These are phyloP conservation scores for Cephus spinipes DNA, from an alignment of 2,888 invertebrate species.

Conservation along the genomic window DNA sequence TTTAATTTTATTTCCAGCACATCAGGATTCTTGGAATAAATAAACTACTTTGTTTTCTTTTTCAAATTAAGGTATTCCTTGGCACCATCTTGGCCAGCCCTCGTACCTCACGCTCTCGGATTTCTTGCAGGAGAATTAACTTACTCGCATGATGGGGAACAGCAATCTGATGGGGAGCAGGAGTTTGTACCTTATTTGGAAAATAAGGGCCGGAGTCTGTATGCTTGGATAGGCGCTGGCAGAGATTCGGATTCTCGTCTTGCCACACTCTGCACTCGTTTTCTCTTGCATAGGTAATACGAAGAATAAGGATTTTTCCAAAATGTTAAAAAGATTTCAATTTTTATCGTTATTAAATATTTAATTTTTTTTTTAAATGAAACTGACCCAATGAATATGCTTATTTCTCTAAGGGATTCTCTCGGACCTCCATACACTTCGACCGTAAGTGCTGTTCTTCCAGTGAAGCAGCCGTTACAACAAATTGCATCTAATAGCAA, in stretches of 20 bases:
- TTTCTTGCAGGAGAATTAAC: constrained; percentile 62
- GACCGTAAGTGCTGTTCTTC: neutral
- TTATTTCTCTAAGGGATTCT: constrained; percentile 46
- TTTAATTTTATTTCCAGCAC: neutral
- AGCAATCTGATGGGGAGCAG: constrained; percentile 49
- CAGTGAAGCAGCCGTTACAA: neutral
- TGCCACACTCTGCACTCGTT: constrained; percentile 80
- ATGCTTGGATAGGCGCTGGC: constrained; percentile 95
- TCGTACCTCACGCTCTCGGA: constrained; percentile 59
- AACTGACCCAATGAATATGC: neutral
- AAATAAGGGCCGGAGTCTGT: constrained; percentile 69
- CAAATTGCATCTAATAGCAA: neutral
- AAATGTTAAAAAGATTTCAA: neutral
- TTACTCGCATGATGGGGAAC: constrained; percentile 52
- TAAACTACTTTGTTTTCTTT: neutral
- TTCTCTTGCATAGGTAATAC: constrained; percentile 74
- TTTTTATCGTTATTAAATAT: neutral
- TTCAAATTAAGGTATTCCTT: constrained; percentile 50
- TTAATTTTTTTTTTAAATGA: neutral
- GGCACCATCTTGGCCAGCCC: constrained; percentile 58
- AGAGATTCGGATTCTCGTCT: constrained; percentile 87
- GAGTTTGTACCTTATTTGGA: constrained; percentile 63
- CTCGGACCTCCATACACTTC: constrained; percentile 46
- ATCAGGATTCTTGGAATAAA: neutral
- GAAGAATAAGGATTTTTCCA: constrained; percentile 6